Evolutionary conservation across 2,113 vertebrate genomes (phyloP).

Genomic region (Zosterops hypoxanthus): DNA sequence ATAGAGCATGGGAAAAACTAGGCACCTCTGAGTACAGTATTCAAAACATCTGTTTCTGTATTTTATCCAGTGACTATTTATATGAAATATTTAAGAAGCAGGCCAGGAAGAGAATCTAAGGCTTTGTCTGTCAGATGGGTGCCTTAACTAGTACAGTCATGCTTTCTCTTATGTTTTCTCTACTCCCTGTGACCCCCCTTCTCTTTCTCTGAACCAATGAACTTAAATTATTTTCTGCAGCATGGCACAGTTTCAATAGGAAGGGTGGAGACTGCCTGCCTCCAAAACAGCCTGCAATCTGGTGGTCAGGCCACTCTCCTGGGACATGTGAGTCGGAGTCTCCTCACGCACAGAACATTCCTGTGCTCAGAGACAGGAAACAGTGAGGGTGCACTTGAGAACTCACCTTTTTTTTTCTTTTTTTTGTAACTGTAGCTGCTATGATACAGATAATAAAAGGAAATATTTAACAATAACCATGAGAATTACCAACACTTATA

Average conservation of each 20-base stretch:
- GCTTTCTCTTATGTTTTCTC: not conserved
- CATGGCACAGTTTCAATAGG: conserved; percentile 60
- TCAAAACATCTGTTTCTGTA: conserved; percentile 38
- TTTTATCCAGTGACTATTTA: conserved; percentile 31
- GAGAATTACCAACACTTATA: conserved; percentile 35
- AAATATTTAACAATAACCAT: conserved; percentile 62
- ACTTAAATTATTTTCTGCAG: conserved; percentile 34
- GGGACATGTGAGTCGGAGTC: conserved; percentile 9
- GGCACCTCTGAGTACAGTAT: not conserved
- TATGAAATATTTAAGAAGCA: conserved; percentile 18
- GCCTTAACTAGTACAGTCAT: conserved; percentile 42
- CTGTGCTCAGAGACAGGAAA: conserved; percentile 55
- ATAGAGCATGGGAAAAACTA: conserved; percentile 16
- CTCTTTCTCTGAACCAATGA: conserved; percentile 21
- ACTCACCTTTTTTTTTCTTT: conserved; percentile 25
- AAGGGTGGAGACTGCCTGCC: conserved; percentile 61
- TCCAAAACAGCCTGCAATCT: conserved; percentile 57
- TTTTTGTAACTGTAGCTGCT: not conserved
- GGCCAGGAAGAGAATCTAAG: conserved; percentile 18
- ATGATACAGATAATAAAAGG: conserved; percentile 58
- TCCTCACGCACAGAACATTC: conserved; percentile 60
- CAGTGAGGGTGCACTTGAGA: conserved; percentile 18
- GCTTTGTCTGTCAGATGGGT: not conserved
- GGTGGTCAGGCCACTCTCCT: conserved; percentile 27
- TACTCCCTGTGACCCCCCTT: not conserved